phyloP scores from a whole-genome alignment of 1,140 invertebrate genomes.

The Agraylea sexmaculata region DNA sequence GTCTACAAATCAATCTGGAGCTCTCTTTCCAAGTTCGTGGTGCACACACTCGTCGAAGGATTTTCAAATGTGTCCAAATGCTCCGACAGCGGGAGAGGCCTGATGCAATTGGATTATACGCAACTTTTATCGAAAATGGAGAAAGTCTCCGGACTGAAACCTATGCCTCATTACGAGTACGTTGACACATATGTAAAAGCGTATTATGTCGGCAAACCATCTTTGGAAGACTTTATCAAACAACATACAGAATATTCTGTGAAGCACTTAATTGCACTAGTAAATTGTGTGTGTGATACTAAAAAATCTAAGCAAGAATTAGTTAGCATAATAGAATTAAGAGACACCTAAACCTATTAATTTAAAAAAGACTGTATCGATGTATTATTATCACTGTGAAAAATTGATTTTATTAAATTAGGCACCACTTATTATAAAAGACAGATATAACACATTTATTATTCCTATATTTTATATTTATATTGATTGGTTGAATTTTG shows the following conservation, averaged over 20 bases:
- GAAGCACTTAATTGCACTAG: conserved; percentile 74
- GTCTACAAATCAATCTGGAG: conserved; percentile 72
- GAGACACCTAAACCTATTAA: no score
- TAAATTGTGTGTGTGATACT: conserved; percentile 77
- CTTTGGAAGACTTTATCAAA: conserved; percentile 80
- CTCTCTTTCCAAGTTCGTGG: conserved; percentile 70
- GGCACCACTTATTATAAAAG: no score
- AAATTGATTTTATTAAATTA: no score
- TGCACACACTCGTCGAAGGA: conserved; percentile 84
- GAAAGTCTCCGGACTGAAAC: conserved; percentile 66
- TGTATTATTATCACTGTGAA: no score
- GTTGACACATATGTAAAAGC: conserved; percentile 95
- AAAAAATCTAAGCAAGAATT: conserved; percentile 75
- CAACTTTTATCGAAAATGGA: conserved; percentile 89
- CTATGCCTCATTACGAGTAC: conserved; percentile 78
- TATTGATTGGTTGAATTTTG: no score
- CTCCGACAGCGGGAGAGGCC: conserved; percentile 85
- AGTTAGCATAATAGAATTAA: conserved; percentile 54
- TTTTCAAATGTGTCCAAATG: conserved; percentile 88
- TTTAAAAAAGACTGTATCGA: no score
- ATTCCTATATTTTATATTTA: no score
- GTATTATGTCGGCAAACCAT: conserved; percentile 82
- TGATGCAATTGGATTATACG: conserved; percentile 97
- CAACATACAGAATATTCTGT: conserved; percentile 81
- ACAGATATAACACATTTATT: no score